Conservation (phyloP, 2,113 vertebrate genomes). For the Psittacula cyanocephala region DNA sequence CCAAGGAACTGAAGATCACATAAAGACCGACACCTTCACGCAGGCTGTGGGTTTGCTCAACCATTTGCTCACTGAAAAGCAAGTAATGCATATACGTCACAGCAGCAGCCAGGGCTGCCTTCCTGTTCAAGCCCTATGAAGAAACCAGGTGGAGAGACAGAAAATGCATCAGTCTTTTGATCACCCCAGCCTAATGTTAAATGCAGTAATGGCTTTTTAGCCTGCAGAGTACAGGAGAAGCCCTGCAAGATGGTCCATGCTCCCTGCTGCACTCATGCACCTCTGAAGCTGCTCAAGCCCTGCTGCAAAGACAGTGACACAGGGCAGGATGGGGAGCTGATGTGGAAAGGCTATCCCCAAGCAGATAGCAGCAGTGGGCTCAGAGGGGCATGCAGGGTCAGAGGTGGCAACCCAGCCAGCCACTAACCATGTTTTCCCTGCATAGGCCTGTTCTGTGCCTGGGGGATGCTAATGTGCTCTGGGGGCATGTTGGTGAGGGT, state of each 20-base stretch:
- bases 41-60: not conserved
- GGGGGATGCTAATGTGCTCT: not conserved
- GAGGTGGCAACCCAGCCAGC: not conserved
- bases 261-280: not conserved
- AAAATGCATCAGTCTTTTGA: not conserved
- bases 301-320: not conserved
- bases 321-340: not conserved
- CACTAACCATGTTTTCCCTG: fast-evolving
- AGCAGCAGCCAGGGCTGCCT: not conserved
- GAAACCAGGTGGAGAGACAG: not conserved
- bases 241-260: fast-evolving
- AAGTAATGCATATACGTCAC: not conserved
- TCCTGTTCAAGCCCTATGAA: not conserved
- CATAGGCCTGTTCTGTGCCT: not conserved
- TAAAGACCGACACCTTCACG: not conserved
- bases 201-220: not conserved
- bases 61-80: not conserved
- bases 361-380: not conserved
- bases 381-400: fast-evolving
- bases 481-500: fast-evolving
- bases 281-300: not conserved
- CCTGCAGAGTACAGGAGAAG: not conserved
- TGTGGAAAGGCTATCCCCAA: fast-evolving
- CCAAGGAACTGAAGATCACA: not conserved
- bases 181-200: not conserved